Percentiles rank a stretch among this genome's conserved stretches.
These are phyloP conservation scores for Athripsodes cinereus DNA, from an alignment of 2,888 invertebrate species.

Conservation along the genomic window DNA sequence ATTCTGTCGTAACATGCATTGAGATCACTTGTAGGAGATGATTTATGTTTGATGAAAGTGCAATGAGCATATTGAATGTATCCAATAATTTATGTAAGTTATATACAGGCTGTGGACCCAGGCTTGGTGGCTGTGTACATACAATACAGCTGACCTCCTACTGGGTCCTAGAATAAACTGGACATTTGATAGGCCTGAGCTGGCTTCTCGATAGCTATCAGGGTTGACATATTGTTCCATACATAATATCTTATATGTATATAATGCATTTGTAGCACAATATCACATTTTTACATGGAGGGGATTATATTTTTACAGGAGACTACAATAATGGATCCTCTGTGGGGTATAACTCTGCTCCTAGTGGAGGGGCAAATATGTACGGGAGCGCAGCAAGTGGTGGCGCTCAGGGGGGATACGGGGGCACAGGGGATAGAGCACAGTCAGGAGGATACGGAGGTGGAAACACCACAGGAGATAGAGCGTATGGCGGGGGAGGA, in stretches of 20 bases:
- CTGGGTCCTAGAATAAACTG: constrained; percentile 22
- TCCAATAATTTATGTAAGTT: too few species aligned
- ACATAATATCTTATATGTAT: not conserved
- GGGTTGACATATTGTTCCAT: constrained; percentile 24
- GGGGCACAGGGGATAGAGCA: constrained; percentile 34
- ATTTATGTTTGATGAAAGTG: too few species aligned
- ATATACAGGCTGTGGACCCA: constrained; percentile 19
- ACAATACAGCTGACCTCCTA: constrained; percentile 25
- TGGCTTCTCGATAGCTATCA: constrained; percentile 19
- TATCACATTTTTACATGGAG: too few species aligned
- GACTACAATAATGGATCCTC: constrained; percentile 5
- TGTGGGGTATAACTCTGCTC: constrained; percentile 29
- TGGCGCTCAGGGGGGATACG: constrained; percentile 28
- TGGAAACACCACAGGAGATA: constrained; percentile 39
- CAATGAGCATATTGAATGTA: too few species aligned
- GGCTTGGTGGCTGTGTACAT: constrained; percentile 24
- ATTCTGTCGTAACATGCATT: too few species aligned
- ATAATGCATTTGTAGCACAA: not conserved
- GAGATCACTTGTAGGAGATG: too few species aligned
- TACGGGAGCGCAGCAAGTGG: constrained; percentile 38
- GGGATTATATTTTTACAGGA: not conserved
- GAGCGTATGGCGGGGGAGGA: constrained; percentile 38
- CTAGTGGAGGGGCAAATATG: constrained; percentile 35
- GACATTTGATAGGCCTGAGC: constrained; percentile 25
- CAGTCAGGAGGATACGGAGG: constrained; percentile 38